Evolutionary conservation across 64 coral and sea anemone genomes (phyloP).

Genomic region (Stylophora pistillata): DNA sequence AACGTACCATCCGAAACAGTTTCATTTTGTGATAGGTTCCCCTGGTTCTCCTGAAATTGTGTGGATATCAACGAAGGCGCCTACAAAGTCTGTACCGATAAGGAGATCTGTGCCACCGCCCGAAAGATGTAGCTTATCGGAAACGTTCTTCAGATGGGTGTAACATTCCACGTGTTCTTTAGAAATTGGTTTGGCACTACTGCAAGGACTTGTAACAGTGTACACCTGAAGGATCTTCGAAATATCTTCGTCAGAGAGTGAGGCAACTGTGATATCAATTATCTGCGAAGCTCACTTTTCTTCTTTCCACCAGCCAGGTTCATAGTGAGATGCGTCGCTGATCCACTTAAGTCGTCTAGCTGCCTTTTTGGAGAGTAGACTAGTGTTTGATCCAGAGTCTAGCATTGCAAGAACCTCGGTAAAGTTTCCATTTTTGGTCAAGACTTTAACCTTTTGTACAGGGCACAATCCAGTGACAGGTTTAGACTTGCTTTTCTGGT

Average conservation of each 20-base stretch:
- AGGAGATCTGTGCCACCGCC: conserved; percentile 14
- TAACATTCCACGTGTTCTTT: background rate
- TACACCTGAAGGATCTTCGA: no score
- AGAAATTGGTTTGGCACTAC: conserved; percentile 31
- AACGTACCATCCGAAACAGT: no score
- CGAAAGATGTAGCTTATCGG: background rate
- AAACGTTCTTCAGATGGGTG: conserved; percentile 30
- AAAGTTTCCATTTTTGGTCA: conserved; percentile 10
- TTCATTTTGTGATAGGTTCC: no score
- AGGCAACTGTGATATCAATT: no score
- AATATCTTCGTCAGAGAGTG: no score
- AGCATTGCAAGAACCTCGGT: conserved; percentile 51
- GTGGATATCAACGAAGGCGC: no score
- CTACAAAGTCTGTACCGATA: background rate
- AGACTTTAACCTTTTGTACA: conserved; percentile 2
- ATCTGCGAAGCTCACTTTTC: no score
- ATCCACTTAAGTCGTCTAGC: conserved; percentile 59
- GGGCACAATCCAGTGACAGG: conserved; percentile 9
- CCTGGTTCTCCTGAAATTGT: background rate
- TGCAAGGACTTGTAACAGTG: no score
- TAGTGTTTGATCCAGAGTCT: no score
- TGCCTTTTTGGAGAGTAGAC: conserved; percentile 51
- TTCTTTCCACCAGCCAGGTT: no score
- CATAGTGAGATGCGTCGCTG: conserved; percentile 32
- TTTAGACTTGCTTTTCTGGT: conserved; percentile 30